Percentiles rank a stretch among this genome's conserved stretches.
These are phyloP conservation scores for Narcine bancroftii DNA, from an alignment of 2,113 vertebrate genomes.

Conservation along the genomic window DNA sequence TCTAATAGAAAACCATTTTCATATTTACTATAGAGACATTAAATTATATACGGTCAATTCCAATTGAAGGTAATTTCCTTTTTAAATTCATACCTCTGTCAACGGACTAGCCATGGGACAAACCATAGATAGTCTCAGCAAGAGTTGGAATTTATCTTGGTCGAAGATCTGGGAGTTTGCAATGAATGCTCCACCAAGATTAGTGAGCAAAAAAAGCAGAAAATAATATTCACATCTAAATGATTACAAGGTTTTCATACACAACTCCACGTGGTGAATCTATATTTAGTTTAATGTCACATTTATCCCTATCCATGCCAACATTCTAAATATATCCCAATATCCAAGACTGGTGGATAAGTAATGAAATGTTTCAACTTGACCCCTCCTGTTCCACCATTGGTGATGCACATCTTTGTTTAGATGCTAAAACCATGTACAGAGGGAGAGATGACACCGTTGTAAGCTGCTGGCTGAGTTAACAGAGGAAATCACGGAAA, in stretches of 20 bases:
- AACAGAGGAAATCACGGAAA: too few species aligned
- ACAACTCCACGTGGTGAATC: not conserved
- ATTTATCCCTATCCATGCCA: too few species aligned
- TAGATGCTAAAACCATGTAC: not conserved
- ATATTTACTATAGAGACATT: not conserved
- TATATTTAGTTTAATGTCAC: not conserved
- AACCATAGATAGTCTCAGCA: not conserved
- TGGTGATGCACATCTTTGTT: not conserved
- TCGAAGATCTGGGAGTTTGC: not conserved
- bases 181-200: not conserved
- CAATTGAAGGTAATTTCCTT: not conserved
- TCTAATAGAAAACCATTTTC: conserved; percentile 23
- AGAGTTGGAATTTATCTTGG: not conserved
- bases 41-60: not conserved
- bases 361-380: not conserved
- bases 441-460: too few species aligned
- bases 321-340: not conserved
- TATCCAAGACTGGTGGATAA: not conserved
- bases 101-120: not conserved
- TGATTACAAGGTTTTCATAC: not conserved
- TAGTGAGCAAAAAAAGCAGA: not conserved
- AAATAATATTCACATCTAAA: not conserved
- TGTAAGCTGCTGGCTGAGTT: not conserved
- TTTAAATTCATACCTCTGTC: not conserved
- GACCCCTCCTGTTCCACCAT: not conserved